Percentiles rank a stretch among this genome's conserved stretches.
Evolutionary conservation across 2,113 vertebrate genomes (phyloP).

Genomic region (Pipa parva): DNA sequence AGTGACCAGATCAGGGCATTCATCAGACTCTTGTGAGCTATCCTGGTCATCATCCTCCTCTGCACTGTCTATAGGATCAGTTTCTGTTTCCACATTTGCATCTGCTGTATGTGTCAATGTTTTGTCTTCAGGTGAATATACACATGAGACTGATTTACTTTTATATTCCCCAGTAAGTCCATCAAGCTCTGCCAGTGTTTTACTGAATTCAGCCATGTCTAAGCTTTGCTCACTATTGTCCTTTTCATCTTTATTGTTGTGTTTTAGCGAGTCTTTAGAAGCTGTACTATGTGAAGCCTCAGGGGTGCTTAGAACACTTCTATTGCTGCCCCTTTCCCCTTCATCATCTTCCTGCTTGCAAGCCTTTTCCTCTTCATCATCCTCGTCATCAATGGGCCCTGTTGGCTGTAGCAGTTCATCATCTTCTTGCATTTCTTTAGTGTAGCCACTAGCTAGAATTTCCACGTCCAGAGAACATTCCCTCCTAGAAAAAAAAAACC

Average conservation of each 20-base stretch:
- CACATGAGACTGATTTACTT: conserved; percentile 1
- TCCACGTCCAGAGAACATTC: conserved; percentile 80
- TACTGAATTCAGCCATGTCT: conserved; percentile 63
- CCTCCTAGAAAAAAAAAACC: background rate
- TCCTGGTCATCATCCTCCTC: conserved; percentile 22
- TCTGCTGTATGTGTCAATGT: conserved; percentile 25
- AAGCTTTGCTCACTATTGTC: conserved; percentile 34
- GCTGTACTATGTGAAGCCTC: conserved; percentile 7
- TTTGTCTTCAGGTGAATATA: conserved; percentile 29
- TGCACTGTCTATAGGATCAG: conserved; percentile 7
- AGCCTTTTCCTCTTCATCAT: conserved; percentile 43
- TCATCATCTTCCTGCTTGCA: conserved; percentile 44
- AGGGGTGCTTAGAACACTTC: conserved; percentile 18
- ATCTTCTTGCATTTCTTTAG: conserved; percentile 80
- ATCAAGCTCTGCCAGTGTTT: conserved; percentile 67
- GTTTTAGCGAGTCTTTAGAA: background rate
- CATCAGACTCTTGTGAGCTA: conserved; percentile 56
- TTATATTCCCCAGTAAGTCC: conserved; percentile 49
- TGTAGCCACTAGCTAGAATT: conserved; percentile 86
- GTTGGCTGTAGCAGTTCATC: conserved; percentile 66
- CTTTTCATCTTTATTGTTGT: conserved; percentile 36
- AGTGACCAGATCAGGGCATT: conserved; percentile 66
- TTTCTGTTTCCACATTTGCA: conserved; percentile 35
- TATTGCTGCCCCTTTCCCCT: conserved; percentile 8
- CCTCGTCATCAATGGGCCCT: conserved; percentile 58